Base-by-base conservation (phyloP, 2,113 vertebrate genomes). In the Pithys albifrons region DNA sequence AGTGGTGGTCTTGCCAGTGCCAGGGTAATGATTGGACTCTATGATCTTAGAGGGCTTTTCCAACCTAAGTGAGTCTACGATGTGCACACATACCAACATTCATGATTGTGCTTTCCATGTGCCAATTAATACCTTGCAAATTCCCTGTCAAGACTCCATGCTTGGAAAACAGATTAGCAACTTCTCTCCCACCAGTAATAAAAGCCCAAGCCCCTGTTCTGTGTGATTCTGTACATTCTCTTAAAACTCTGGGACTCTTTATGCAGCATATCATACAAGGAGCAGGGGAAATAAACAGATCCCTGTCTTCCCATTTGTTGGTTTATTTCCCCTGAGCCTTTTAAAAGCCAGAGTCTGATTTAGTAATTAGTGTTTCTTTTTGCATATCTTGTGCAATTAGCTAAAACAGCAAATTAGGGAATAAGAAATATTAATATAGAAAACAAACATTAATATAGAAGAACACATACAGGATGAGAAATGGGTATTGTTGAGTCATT, bases 271-370 rank as follows among this genome's bases (percentile, higher is more conserved):
- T 84, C 76, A 61, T 64, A 41, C 37, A 59, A 45, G 66, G 33
- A 88, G 29, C 17, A 66, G 43, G 61, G 90, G 83, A 90, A 90
- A 94, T 52, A 94, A 93, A 86, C 51, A 37, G 35, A 61, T 88
- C 95, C 69, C 90, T 86, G n/a, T 88, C 93, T 83, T 88, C 48
- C 39, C 31, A 1, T 91, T 91, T 78, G 59, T 74, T 86, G 79
- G 51, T 71, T 97, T 93, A 95, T 97, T 96, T 96, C 95, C 95
- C 90, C 57, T 4, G 88, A 57, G 89, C 46, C 87, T 73, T 89
- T 83, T 90, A 89, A 90, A 77, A 90, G 33, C 20, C 72, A 37
- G 55, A 90, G 43, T 22, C 71, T 94, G 85, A 96, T 91, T 92
- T 81, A 84, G 85, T 86, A 95, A 95, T 96, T 94, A 94, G 75